phyloP scores from a whole-genome alignment of 2,888 invertebrate genomes.

The Cotesia congregata region DNA sequence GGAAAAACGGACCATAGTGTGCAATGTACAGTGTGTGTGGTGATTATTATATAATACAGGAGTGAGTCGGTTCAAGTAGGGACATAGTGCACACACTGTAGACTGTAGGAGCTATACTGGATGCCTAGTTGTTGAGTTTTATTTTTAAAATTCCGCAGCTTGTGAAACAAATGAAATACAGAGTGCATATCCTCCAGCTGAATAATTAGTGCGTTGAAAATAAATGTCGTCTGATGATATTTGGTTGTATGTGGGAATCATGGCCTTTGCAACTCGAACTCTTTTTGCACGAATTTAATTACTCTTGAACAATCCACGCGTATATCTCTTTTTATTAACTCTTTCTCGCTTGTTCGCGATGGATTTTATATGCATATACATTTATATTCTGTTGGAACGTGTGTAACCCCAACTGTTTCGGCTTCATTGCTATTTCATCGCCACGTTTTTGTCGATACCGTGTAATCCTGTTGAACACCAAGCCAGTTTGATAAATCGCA shows the following conservation, averaged over 20 bases:
- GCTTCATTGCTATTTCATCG: conserved; percentile 62
- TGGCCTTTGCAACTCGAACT: conserved; percentile 30
- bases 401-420: conserved; percentile 51
- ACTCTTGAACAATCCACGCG: conserved; percentile 15
- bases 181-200: conserved; percentile 53
- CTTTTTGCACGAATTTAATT: conserved; percentile 9
- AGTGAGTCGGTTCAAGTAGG: background rate
- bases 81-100: conserved; percentile 18
- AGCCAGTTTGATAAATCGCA: conserved; percentile 40
- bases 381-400: conserved; percentile 22
- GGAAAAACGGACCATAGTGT: background rate
- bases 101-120: conserved; percentile 16
- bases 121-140: conserved; percentile 49
- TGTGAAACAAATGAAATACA: conserved; percentile 59
- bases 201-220: conserved; percentile 66
- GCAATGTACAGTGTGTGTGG: background rate
- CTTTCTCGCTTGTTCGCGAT: conserved; percentile 26
- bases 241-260: conserved; percentile 49
- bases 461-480: conserved; percentile 50
- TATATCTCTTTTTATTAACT: background rate
- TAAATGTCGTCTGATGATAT: conserved; percentile 64
- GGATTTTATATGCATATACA: conserved; percentile 21
- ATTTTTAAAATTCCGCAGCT: conserved; percentile 54
- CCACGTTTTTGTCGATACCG: conserved; percentile 53
- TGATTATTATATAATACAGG: background rate